These are phyloP conservation scores for Chrysoperla carnea DNA, from an alignment of 1,140 invertebrate species.

Conservation along the genomic window DNA sequence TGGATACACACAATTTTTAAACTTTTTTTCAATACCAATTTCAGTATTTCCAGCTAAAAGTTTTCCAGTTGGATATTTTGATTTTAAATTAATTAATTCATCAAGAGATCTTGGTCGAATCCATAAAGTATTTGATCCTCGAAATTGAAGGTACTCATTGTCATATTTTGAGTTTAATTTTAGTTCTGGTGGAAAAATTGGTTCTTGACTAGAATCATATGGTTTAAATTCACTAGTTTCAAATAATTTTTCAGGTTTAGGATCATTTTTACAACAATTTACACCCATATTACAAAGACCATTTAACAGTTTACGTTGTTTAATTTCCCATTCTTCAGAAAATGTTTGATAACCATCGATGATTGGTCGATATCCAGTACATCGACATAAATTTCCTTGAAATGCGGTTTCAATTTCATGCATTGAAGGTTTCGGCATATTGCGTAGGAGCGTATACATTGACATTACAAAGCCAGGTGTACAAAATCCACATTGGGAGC, in stretches of 20 bases:
- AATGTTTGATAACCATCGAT: slow-evolving; percentile 69
- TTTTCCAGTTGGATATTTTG: slow-evolving; percentile 53
- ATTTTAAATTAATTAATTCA: slow-evolving; percentile 60
- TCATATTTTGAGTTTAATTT: slow-evolving; percentile 46
- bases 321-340: slow-evolving; percentile 46
- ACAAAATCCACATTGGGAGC: slow-evolving; percentile 76
- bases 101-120: slow-evolving; percentile 52
- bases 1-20: slow-evolving; percentile 70
- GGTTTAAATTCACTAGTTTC: slow-evolving; percentile 51
- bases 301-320: slow-evolving; percentile 13
- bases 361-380: slow-evolving; percentile 75
- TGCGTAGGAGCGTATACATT: slow-evolving; percentile 65
- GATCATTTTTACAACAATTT: slow-evolving; percentile 31
- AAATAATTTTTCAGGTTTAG: slow-evolving; percentile 21
- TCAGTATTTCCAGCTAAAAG: slow-evolving; percentile 93
- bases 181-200: slow-evolving; percentile 86
- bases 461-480: slow-evolving; percentile 84
- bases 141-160: slow-evolving; percentile 45
- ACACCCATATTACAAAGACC: slow-evolving; percentile 35
- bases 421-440: slow-evolving; percentile 34
- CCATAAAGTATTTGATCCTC: slow-evolving; percentile 57
- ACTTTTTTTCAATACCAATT: slow-evolving; percentile 84
- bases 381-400: slow-evolving; percentile 74
- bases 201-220: slow-evolving; percentile 73
- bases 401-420: slow-evolving; percentile 60